Evolutionary conservation across 2,888 invertebrate species (phyloP), one percentile per base, ranked within the genome.

Genomic region (Operophtera brumata): DNA sequence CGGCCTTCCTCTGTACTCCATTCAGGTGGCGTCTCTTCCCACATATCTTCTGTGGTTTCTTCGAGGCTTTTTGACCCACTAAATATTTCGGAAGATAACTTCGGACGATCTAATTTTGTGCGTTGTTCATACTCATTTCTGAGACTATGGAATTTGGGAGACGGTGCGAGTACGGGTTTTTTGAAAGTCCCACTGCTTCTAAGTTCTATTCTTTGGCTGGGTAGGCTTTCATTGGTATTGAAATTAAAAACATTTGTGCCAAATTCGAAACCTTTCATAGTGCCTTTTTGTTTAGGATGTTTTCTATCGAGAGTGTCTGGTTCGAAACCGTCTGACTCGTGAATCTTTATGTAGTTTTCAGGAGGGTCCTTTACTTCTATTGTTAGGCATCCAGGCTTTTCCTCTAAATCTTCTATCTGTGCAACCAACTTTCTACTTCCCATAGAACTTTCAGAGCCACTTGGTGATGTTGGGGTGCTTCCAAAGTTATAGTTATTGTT

Each of bases 221-320:
- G 68, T 50, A 71, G 65, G 49, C 64, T 74, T 40, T 69, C 71
- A 39, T 70, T 71, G 34, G 61, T 69, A 43, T 81, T 76, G 20
- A 85, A 74, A 64, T 77, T 67, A 1, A 88, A 67, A 59, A 82
- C 75, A 64, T 75, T 86, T 59, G 86, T 80, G 53, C 84, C 86
- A 37, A 83, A 84, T 28, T 83, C 78, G 39, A 68, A 65, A 50
- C 60, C 78, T 57, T 82, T 82, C 25, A 71, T 55, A 25, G 67
- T 61, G 54, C 79, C 78, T 71, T 83, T 89, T 34, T 85, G 80
- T 68, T 88, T 90, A 1, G 73, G 92, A 39, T 94, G 93, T 73
- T 96, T 96, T 25, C 96, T 91, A 71, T 96, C 96, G 51, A 96
- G 86, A 0, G 96, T 96, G 64, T 96, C 96, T 0, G 96, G 96